Evolutionary conservation across 2,888 invertebrate species (phyloP).

Genomic region (Deilephila elpenor): DNA sequence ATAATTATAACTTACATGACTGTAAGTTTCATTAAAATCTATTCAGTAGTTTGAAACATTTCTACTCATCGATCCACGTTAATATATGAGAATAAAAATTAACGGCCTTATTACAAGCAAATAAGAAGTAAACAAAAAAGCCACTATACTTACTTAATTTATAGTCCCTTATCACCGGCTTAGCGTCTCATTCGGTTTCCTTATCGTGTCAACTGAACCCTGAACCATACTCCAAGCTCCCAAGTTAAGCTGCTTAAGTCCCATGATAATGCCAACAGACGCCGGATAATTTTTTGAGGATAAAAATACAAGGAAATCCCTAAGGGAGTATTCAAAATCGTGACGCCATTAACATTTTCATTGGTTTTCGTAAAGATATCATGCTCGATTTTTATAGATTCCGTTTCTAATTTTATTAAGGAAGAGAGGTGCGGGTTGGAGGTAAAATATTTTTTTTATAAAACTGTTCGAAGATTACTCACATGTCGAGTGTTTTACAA

Average conservation of each 20-base stretch:
- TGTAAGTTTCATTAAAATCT: too few species aligned
- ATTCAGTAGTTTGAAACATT: too few species aligned
- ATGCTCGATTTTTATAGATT: neutral
- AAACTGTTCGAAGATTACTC: too few species aligned
- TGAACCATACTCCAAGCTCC: conserved; percentile 16
- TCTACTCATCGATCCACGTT: too few species aligned
- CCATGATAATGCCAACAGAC: conserved; percentile 15
- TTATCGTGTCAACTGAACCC: conserved; percentile 27
- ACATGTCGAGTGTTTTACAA: too few species aligned
- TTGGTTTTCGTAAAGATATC: conserved; percentile 16
- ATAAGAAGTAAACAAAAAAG: neutral
- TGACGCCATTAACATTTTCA: conserved; percentile 27
- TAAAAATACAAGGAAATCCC: conserved; percentile 24
- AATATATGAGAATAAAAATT: too few species aligned
- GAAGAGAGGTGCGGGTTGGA: neutral
- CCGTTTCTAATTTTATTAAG: neutral
- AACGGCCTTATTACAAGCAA: neutral
- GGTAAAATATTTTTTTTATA: neutral
- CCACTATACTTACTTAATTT: neutral
- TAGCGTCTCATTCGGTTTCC: conserved; percentile 28
- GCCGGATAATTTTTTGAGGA: conserved; percentile 25
- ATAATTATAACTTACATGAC: too few species aligned
- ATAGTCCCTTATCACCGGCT: neutral
- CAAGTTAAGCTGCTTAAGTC: conserved; percentile 28
- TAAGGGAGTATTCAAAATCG: conserved; percentile 28